Percentiles rank a stretch among this genome's conserved stretches.
These are phyloP conservation scores for Pollimyrus isidori DNA, from an alignment of 2,113 vertebrate genomes.

Conservation along the genomic window DNA sequence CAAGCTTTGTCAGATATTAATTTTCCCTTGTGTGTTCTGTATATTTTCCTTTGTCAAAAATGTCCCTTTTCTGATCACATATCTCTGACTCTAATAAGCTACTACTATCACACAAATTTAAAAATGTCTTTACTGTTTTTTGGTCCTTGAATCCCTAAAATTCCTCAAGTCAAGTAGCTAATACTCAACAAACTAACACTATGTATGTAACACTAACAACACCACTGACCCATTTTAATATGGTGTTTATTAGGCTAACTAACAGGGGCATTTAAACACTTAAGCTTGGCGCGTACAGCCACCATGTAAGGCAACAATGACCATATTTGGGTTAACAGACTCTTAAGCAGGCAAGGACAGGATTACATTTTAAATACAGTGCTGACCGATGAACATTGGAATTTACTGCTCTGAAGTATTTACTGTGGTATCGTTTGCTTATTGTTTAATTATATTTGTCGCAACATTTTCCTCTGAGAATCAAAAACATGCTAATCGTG, in stretches of 20 bases:
- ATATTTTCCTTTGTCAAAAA: neutral
- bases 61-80: neutral
- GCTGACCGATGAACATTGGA: conserved; percentile 29
- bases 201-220: neutral
- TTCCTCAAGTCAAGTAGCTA: neutral
- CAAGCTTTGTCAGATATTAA: neutral
- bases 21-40: neutral
- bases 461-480: neutral
- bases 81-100: neutral
- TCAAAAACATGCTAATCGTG: neutral
- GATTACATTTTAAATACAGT: conserved; percentile 38
- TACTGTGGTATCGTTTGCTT: neutral
- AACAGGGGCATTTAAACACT: conserved; percentile 48
- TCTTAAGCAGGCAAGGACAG: conserved; percentile 46
- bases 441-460: neutral
- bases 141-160: neutral
- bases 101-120: neutral
- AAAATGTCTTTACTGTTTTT: neutral
- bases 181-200: neutral
- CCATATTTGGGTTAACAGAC: conserved; percentile 47
- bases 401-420: neutral
- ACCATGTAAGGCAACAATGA: conserved; percentile 52
- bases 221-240: neutral
- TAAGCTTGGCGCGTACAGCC: conserved; percentile 45
- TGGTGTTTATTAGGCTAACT: conserved; percentile 57